These are phyloP conservation scores for Tethya wilhelma DNA, from an alignment of 37 sponge, comb jelly and placozoan genomes.

Conservation along the genomic window DNA sequence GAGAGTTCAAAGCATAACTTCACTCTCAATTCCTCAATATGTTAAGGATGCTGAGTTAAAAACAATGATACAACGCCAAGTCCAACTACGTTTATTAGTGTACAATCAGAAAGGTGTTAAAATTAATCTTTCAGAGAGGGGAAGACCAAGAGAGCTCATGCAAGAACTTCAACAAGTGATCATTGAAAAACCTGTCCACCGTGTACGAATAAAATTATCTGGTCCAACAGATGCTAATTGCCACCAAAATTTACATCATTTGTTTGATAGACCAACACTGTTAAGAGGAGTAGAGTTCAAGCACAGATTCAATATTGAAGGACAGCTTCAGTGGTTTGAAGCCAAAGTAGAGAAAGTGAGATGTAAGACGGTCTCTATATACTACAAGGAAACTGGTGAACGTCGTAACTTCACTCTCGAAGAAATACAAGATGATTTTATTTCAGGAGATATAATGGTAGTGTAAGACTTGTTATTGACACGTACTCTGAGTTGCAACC, in stretches of 20 bases:
- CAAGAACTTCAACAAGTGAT: background rate
- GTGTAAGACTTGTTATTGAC: no score
- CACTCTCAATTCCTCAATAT: background rate
- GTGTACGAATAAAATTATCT: background rate
- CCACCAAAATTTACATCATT: background rate
- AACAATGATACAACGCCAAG: background rate
- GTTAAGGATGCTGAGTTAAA: background rate
- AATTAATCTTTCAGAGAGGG: background rate
- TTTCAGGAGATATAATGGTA: background rate
- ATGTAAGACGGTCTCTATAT: background rate
- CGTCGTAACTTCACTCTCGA: background rate
- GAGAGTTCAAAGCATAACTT: background rate
- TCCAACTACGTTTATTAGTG: background rate
- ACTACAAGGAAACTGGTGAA: background rate
- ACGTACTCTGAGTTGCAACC: no score
- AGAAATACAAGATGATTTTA: background rate
- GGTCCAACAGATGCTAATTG: no score
- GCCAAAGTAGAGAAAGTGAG: background rate
- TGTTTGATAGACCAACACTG: background rate
- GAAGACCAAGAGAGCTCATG: background rate
- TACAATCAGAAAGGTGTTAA: background rate
- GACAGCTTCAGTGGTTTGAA: background rate
- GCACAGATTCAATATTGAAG: background rate
- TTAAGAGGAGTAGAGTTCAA: background rate
- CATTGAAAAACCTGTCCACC: background rate